Conservation (phyloP, 2,797 vertebrate genomes). For the Liparis tanakae region DNA sequence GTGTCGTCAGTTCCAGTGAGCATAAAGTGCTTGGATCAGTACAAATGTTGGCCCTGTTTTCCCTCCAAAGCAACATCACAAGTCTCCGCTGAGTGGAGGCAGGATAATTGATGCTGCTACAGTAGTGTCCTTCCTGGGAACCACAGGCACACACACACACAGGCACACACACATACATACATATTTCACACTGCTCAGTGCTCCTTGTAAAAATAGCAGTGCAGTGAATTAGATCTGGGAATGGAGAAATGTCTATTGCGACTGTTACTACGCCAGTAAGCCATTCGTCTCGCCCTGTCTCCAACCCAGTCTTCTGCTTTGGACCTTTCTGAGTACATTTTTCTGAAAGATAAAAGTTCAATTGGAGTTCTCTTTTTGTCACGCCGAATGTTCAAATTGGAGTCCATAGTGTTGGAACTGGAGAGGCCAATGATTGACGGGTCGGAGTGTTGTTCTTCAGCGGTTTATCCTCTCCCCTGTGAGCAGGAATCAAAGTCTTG, state of each 20-base stretch:
- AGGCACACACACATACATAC: neutral
- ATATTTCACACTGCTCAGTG: neutral
- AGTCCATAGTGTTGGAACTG: slow-evolving; percentile 35
- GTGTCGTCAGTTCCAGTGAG: slow-evolving; percentile 13
- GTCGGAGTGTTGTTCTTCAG: slow-evolving; percentile 61
- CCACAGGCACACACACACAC: neutral
- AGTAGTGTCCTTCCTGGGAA: slow-evolving; percentile 15
- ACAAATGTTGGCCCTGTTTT: slow-evolving; percentile 18
- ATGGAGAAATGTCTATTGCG: slow-evolving; percentile 11
- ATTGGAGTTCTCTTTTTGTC: slow-evolving; percentile 22
- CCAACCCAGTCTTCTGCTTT: slow-evolving; percentile 14
- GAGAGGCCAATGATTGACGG: slow-evolving; percentile 58
- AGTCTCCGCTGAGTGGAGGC: slow-evolving; percentile 31
- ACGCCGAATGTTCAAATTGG: slow-evolving; percentile 36
- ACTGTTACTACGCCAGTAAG: slow-evolving; percentile 13
- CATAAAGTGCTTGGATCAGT: slow-evolving; percentile 24
- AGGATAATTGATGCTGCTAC: slow-evolving; percentile 23
- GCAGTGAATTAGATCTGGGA: slow-evolving; percentile 21
- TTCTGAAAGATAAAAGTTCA: slow-evolving; percentile 12
- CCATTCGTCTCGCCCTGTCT: slow-evolving; percentile 3
- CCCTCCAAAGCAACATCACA: slow-evolving; percentile 18
- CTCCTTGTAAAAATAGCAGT: slow-evolving; percentile 16
- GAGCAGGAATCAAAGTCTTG: slow-evolving; percentile 69
- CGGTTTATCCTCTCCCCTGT: slow-evolving; percentile 66
- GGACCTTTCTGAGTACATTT: slow-evolving; percentile 30